These are phyloP conservation scores for Bicyclus anynana DNA, from an alignment of 1,140 invertebrate genomes.

Conservation along the genomic window DNA sequence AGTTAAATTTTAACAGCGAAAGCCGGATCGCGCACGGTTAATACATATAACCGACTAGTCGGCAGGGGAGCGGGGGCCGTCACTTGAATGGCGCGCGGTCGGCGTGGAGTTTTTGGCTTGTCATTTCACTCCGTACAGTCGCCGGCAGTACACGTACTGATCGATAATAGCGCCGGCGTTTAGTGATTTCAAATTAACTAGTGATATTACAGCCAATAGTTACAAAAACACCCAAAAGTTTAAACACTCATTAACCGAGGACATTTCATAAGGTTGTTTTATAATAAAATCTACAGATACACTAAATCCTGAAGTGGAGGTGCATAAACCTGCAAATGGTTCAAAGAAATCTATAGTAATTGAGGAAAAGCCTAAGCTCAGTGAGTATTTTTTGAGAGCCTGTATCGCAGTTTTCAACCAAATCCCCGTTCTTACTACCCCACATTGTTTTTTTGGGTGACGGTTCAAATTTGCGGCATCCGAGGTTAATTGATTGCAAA, in stretches of 20 bases:
- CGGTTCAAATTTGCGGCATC: slow-evolving; percentile 46
- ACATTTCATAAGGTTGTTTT: slow-evolving; percentile 53
- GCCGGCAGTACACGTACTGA: slow-evolving; percentile 27
- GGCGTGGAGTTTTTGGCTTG: slow-evolving; percentile 36
- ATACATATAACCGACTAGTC: slow-evolving; percentile 42
- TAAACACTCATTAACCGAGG: slow-evolving; percentile 12
- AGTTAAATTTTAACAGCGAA: too few species aligned
- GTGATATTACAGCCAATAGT: slow-evolving; percentile 8
- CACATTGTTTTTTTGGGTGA: slow-evolving; percentile 33
- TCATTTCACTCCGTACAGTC: slow-evolving; percentile 44
- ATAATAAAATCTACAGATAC: slow-evolving; percentile 71
- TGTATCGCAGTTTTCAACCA: slow-evolving; percentile 39
- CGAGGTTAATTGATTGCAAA: slow-evolving; percentile 33
- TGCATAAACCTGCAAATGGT: slow-evolving; percentile 62
- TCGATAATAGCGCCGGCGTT: slow-evolving; percentile 19
- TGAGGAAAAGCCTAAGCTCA: slow-evolving; percentile 61
- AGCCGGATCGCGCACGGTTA: slow-evolving; percentile 56
- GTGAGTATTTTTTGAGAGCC: slow-evolving; percentile 64
- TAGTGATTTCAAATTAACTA: slow-evolving; percentile 18
- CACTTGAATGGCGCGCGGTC: slow-evolving; percentile 40
- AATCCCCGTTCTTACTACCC: slow-evolving; percentile 37
- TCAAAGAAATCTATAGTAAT: slow-evolving; percentile 55
- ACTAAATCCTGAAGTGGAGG: slow-evolving; percentile 63
- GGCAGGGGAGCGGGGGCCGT: slow-evolving; percentile 37
- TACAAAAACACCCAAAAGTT: slow-evolving; percentile 25